phyloP scores from a whole-genome alignment of 1,140 invertebrate genomes.

The Odontomachus brunneus region DNA sequence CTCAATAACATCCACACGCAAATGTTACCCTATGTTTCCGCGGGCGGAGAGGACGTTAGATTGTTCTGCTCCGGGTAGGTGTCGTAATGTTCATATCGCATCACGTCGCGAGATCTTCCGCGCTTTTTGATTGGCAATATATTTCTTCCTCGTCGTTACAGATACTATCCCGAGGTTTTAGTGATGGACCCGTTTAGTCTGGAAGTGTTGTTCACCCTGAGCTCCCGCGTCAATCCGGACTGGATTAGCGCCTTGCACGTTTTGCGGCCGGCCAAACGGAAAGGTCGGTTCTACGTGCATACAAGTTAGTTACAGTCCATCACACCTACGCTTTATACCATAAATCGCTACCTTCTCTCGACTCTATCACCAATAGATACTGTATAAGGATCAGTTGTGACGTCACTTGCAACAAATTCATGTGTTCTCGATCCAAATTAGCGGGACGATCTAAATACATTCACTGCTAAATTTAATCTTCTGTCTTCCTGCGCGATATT shows the following conservation, averaged over 20 bases:
- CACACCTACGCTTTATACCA: conserved; percentile 83
- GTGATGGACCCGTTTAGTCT: conserved; percentile 98
- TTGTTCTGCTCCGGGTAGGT: conserved; percentile 83
- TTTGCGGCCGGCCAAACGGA: conserved; percentile 94
- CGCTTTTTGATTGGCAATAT: background rate
- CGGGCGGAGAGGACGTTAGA: conserved; percentile 83
- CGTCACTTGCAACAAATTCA: background rate
- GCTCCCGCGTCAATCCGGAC: conserved; percentile 97
- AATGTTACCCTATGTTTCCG: conserved; percentile 87
- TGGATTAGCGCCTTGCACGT: conserved; percentile 99
- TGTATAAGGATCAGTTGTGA: conserved; percentile 48
- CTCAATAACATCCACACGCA: conserved; percentile 96
- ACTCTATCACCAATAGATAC: conserved; percentile 72
- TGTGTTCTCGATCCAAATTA: background rate
- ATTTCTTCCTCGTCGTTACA: conserved; percentile 82
- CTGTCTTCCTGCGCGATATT: background rate
- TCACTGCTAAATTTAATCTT: background rate
- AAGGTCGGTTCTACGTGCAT: conserved; percentile 87
- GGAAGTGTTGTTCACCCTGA: conserved; percentile 96
- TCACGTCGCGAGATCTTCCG: background rate
- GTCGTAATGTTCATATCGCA: background rate
- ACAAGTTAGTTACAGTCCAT: conserved; percentile 86
- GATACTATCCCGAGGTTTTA: conserved; percentile 98
- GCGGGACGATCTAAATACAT: background rate
- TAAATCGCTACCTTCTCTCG: conserved; percentile 70